Evolutionary conservation across 2,888 invertebrate genomes (phyloP).

Genomic region (Cheilosia scutellata): DNA sequence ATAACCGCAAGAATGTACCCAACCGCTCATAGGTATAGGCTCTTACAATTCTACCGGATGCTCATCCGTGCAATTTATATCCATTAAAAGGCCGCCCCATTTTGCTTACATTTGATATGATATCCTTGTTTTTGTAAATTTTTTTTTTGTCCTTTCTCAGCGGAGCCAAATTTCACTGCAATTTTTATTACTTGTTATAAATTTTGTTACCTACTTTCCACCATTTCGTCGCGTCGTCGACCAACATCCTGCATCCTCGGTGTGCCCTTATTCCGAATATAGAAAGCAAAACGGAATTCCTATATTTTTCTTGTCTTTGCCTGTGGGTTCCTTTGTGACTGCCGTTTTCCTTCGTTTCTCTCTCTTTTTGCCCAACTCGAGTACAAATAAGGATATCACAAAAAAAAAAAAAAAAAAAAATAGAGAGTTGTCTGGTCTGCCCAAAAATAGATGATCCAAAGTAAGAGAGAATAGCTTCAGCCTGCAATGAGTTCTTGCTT

Average conservation of each 20-base stretch:
- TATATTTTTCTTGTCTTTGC: conserved; percentile 56
- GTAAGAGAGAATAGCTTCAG: conserved; percentile 32
- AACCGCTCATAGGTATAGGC: conserved; percentile 25
- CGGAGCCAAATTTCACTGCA: conserved; percentile 34
- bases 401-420: background rate
- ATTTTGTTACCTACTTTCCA: conserved; percentile 39
- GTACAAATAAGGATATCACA: conserved; percentile 43
- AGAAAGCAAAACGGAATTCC: conserved; percentile 31
- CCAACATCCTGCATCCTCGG: background rate
- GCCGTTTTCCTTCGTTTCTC: conserved; percentile 13
- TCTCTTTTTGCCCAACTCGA: conserved; percentile 15
- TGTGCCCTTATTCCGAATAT: conserved; percentile 9
- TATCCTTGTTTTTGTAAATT: conserved; percentile 1
- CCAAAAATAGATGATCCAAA: conserved; percentile 38
- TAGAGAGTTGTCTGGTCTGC: conserved; percentile 6
- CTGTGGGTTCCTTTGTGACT: conserved; percentile 36
- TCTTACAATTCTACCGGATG: conserved; percentile 24
- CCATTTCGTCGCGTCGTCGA: background rate
- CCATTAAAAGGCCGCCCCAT: conserved; percentile 50
- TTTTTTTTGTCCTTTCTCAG: conserved; percentile 9
- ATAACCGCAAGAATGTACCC: conserved; percentile 15
- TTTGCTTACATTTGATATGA: conserved; percentile 34
- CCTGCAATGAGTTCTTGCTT: conserved; percentile 21
- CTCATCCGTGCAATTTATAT: conserved; percentile 51
- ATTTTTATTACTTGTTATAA: conserved; percentile 61